Evolutionary conservation across 2,797 vertebrate species (phyloP).

Genomic region (Eupleurogrammus muticus): DNA sequence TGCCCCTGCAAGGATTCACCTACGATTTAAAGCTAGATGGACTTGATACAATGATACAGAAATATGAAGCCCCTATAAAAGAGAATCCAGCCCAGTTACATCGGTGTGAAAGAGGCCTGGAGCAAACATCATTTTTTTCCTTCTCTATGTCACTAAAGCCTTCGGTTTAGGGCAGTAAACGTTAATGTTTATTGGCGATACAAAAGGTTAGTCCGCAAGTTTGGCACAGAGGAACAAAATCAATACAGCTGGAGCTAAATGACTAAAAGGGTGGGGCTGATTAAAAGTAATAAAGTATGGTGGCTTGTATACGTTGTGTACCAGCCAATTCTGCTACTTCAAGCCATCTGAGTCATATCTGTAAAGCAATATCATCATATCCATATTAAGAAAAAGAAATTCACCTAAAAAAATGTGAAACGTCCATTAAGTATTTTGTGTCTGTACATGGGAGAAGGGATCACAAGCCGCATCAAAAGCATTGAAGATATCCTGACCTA

Average conservation of each 20-base stretch:
- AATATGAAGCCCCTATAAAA: constrained; percentile 7
- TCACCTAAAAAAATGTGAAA: background rate
- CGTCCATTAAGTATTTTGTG: background rate
- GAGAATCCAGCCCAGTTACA: background rate
- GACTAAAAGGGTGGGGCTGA: background rate
- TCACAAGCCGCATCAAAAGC: background rate
- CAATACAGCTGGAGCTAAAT: constrained; percentile 13
- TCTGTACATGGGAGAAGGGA: background rate
- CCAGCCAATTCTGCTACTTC: background rate
- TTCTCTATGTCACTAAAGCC: background rate
- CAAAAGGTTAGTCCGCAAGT: constrained; percentile 10
- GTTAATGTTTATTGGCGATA: constrained; percentile 27
- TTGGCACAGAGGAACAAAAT: constrained; percentile 5
- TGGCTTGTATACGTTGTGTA: background rate
- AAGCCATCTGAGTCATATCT: constrained; percentile 5
- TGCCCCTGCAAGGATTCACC: background rate
- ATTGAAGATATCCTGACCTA: constrained; percentile 18
- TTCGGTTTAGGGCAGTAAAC: constrained; percentile 15
- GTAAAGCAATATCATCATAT: constrained; percentile 4
- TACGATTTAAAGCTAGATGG: background rate
- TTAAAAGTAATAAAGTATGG: constrained; percentile 22
- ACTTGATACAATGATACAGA: background rate
- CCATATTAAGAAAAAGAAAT: background rate
- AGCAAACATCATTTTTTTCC: background rate
- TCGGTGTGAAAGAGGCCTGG: background rate